phyloP scores from a whole-genome alignment of 2,888 invertebrate species.

The Melanargia galathea region DNA sequence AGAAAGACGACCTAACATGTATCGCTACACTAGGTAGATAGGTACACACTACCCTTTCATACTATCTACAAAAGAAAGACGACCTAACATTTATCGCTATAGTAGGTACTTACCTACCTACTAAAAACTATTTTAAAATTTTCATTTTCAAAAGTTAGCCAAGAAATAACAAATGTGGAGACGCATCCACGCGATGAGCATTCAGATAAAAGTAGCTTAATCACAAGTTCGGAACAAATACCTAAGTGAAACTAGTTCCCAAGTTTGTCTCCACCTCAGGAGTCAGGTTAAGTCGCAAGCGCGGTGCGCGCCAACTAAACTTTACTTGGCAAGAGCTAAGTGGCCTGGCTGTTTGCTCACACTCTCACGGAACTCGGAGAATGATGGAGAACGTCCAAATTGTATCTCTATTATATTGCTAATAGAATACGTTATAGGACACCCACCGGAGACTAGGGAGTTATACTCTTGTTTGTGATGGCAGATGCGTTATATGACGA shows the following conservation, averaged over 20 bases:
- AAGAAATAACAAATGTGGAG: slow-evolving; percentile 17
- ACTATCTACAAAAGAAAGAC: too few relatives aligned
- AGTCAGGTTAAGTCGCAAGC: slow-evolving; percentile 39
- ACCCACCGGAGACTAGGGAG: too few relatives aligned
- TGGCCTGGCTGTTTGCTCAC: slow-evolving; percentile 16
- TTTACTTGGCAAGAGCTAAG: slow-evolving; percentile 32
- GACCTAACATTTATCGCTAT: too few relatives aligned
- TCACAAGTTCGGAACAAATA: slow-evolving; percentile 42
- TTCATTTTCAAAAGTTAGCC: slow-evolving; percentile 9
- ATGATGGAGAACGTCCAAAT: not conserved
- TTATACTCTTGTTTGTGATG: too few relatives aligned
- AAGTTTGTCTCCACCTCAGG: slow-evolving; percentile 39
- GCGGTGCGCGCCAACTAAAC: slow-evolving; percentile 36
- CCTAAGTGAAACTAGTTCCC: slow-evolving; percentile 42
- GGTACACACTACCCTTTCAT: too few relatives aligned
- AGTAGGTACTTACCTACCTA: not conserved
- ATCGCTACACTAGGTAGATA: too few relatives aligned
- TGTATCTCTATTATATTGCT: not conserved
- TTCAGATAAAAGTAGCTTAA: slow-evolving; percentile 38
- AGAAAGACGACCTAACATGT: too few relatives aligned
- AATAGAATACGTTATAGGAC: too few relatives aligned
- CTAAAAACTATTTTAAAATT: not conserved
- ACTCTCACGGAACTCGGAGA: slow-evolving; percentile 12
- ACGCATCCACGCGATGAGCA: slow-evolving; percentile 13
- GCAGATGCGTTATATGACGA: too few relatives aligned